Conservation (phyloP, 1,140 invertebrate genomes). For the Pinna nobilis region DNA sequence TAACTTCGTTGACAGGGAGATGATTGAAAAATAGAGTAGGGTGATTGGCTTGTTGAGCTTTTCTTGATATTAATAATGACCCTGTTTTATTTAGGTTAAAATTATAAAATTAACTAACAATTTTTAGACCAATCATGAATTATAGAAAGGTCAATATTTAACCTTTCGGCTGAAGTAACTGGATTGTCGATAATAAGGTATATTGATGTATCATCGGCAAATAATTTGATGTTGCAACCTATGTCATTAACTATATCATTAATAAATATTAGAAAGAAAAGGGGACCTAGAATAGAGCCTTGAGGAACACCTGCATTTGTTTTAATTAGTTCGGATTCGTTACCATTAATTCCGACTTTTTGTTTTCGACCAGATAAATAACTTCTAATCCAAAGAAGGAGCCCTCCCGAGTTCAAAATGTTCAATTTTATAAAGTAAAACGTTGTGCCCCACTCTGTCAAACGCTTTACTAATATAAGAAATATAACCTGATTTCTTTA, state of each 20-base stretch:
- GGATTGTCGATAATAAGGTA: constrained; percentile 1
- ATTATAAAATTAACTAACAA: constrained; percentile 15
- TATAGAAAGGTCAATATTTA: constrained; percentile 5
- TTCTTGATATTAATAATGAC: background rate
- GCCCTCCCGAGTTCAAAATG: background rate
- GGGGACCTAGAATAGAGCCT: constrained; percentile 26
- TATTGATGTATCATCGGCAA: constrained; percentile 36
- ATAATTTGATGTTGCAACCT: constrained; percentile 19
- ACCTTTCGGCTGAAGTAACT: background rate
- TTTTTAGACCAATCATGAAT: constrained; percentile 14
- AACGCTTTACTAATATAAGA: constrained; percentile 19
- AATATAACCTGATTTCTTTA: background rate
- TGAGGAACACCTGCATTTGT: constrained; percentile 32
- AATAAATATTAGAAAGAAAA: constrained; percentile 40
- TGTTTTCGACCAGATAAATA: constrained; percentile 23
- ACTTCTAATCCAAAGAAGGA: background rate
- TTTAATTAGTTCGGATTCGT: background rate
- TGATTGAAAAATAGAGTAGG: constrained; percentile 1
- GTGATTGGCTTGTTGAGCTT: background rate
- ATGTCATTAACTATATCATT: constrained; percentile 27
- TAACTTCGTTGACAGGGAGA: background rate
- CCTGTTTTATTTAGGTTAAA: constrained; percentile 28
- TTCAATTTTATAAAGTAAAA: constrained; percentile 11
- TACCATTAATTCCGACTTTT: constrained; percentile 19
- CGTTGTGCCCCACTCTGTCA: constrained; percentile 6